Evolutionary conservation across 2,797 vertebrate genomes (phyloP).

Genomic region (Jordanella pulchra): DNA sequence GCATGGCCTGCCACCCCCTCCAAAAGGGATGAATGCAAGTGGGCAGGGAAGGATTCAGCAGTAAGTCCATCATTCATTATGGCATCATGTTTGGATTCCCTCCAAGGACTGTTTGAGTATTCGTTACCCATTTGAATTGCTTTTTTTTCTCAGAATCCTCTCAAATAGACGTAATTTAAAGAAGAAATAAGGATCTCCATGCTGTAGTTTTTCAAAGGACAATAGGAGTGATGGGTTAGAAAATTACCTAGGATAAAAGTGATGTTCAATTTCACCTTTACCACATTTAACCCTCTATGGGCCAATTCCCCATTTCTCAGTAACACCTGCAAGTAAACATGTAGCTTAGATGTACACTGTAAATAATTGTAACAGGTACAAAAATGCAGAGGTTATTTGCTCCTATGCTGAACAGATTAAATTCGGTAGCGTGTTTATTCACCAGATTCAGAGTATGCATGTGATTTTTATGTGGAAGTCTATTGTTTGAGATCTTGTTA

Average conservation of each 20-base stretch:
- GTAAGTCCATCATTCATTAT: conserved; percentile 79
- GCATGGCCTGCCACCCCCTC: conserved; percentile 94
- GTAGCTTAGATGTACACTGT: conserved; percentile 12
- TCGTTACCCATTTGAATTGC: conserved; percentile 14
- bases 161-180: background rate
- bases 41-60: conserved; percentile 96
- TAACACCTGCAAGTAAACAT: conserved; percentile 17
- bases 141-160: conserved; percentile 3
- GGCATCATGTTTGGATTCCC: conserved; percentile 14
- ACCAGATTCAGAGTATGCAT: conserved; percentile 14
- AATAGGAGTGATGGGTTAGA: conserved; percentile 6
- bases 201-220: background rate
- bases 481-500: conserved; percentile 53
- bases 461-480: conserved; percentile 50
- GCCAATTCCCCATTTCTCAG: conserved; percentile 16
- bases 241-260: conserved; percentile 28
- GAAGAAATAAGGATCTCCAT: background rate
- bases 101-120: conserved; percentile 26
- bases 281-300: conserved; percentile 20
- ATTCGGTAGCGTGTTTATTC: conserved; percentile 49
- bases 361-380: conserved; percentile 26
- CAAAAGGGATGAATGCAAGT: conserved; percentile 96
- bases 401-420: conserved; percentile 27
- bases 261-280: conserved; percentile 28
- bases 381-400: conserved; percentile 32